Base-by-base conservation (phyloP, 2,113 vertebrate genomes). In the Copsychus sechellarum region DNA sequence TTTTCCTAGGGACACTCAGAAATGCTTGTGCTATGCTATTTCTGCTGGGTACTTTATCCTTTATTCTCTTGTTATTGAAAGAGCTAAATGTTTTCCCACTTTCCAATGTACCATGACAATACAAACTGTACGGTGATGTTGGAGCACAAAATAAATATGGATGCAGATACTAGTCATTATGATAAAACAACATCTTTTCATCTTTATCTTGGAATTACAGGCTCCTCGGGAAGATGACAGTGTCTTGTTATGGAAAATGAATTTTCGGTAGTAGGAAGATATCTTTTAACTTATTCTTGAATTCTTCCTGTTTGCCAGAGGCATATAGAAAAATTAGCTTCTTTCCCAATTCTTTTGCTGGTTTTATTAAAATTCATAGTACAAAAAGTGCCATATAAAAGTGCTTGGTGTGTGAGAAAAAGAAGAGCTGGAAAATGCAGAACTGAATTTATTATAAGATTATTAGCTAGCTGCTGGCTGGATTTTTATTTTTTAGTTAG, bases 171-270 rank as follows among this genome's bases (percentile, higher is more conserved):
- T 25, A 88, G 96, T 97, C 96, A 92, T 97, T 97, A 96, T 79
- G 96, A 97, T 95, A 95, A 97, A 97, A 96, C 79, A 97, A 93
- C 96, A 97, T 97, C 95, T 97, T 97, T 95, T 97, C 96, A 98
- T 97, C 95, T 97, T 98, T 98, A 97, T 97, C 96, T 97, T 95
- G 95, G 92, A 97, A 96, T 98, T 97, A 95, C 96, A 97, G 97
- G 79, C 95, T 97, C 95, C 96, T 97, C 33, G 2, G 94, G 92
- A 97, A 96, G 96, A 96, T 90, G 97, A 96, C 95, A 92, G 9
- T 80, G 92, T 96, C 96, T 97, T 80, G 26, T 97, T 97, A 94
- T 86, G 88, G 96, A 97, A 98, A 98, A 97, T 94, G 88, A 97
- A 97, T 97, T 97, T 97, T 81, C 25, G 5, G 91, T 91, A 73